Conservation (phyloP, 2,113 vertebrate species). For the Oryctolagus cuniculus region DNA sequence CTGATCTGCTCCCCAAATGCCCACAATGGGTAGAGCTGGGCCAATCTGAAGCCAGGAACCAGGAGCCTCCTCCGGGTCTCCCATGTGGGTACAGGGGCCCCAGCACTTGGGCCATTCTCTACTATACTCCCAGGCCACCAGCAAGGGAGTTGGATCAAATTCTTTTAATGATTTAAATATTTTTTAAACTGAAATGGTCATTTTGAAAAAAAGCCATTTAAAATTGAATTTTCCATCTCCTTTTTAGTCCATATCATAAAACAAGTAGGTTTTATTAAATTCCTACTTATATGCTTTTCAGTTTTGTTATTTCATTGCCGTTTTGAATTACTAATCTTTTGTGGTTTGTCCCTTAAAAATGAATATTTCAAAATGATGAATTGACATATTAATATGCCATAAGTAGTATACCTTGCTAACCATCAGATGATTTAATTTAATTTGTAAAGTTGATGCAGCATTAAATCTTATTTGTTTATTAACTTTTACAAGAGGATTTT, state of each 20-base stretch:
- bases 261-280: constrained; percentile 43
- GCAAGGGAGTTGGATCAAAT: too few species aligned
- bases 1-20: too few species aligned
- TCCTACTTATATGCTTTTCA: constrained; percentile 27
- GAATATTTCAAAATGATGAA: constrained; percentile 45
- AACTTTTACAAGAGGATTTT: constrained; percentile 55
- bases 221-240: constrained; percentile 22
- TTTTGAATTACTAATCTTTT: constrained; percentile 61
- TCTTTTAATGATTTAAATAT: constrained; percentile 1
- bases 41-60: too few species aligned
- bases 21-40: too few species aligned
- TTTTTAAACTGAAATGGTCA: constrained; percentile 13
- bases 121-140: too few species aligned
- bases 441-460: constrained; percentile 40
- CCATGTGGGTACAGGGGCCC: too few species aligned
- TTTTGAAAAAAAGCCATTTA: constrained; percentile 50
- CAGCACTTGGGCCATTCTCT: too few species aligned
- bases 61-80: too few species aligned
- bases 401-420: neutral
- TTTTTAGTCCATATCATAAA: constrained; percentile 45
- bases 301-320: constrained; percentile 42
- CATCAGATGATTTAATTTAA: constrained; percentile 48
- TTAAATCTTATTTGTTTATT: constrained; percentile 43
- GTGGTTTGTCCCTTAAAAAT: constrained; percentile 53
- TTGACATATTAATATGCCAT: constrained; percentile 54